Evolutionary conservation across 2,797 vertebrate species (phyloP).

Genomic region (Xenops minutus): DNA sequence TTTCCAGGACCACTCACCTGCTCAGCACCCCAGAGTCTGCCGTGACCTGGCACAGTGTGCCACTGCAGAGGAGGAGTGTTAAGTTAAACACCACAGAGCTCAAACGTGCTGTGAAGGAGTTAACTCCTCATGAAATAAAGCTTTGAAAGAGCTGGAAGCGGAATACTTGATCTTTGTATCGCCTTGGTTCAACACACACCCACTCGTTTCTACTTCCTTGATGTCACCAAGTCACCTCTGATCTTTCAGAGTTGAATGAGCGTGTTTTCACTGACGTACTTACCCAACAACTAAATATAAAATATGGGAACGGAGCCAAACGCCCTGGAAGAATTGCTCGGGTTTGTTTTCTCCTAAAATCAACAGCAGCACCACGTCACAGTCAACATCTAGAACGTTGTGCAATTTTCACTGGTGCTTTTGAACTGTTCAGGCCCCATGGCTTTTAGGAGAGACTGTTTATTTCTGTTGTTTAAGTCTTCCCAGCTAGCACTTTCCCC

Average conservation of each 20-base stretch:
- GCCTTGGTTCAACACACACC: not conserved
- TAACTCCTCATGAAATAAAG: not conserved
- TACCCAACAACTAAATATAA: conserved; percentile 38
- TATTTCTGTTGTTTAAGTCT: not conserved
- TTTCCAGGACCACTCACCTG: rapidly evolving
- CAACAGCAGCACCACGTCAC: not conserved
- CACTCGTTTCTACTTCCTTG: not conserved
- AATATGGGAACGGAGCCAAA: not conserved
- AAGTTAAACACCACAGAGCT: not conserved
- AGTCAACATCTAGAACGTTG: not conserved
- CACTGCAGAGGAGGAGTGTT: rapidly evolving
- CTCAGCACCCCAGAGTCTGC: not conserved
- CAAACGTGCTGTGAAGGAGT: not conserved
- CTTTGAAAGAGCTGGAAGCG: not conserved
- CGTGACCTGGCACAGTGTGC: too few species aligned
- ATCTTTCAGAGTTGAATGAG: conserved; percentile 15
- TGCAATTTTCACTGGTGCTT: not conserved
- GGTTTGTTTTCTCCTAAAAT: not conserved
- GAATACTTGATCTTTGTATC: not conserved
- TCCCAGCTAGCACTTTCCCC: not conserved
- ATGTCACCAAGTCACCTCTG: conserved; percentile 24
- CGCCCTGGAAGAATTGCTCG: not conserved
- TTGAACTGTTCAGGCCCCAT: not conserved
- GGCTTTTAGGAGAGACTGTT: not conserved
- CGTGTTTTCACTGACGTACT: conserved; percentile 1